Base-by-base conservation (phyloP, 1,140 invertebrate species). In the Heterodera schachtii region DNA sequence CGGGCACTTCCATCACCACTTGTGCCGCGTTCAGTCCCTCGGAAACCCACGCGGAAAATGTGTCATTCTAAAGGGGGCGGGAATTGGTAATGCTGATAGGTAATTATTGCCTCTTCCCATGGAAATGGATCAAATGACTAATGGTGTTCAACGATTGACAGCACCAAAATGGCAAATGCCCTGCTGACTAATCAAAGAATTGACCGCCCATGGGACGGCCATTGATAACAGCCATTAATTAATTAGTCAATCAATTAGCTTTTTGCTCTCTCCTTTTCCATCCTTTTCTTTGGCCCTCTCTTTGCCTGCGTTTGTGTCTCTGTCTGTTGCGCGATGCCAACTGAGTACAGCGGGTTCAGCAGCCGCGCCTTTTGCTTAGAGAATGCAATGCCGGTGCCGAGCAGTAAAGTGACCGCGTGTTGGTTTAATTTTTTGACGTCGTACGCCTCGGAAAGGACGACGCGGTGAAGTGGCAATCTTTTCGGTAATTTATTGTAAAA, bases 1-100 rank as follows among this genome's bases (percentile, higher is more conserved):
- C 21, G 9, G 77, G 77, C 70, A 78, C 21, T 78, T 78, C 77
- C 9, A 78, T 5, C n/a, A 78, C 57, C 66, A 78, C 47, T 19
- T 43, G 44, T 2, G 11, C 47, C 11, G 57, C 49, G 46, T 78
- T 44, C 47, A 78, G 44, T 46, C 66, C 66, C 3, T 47, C 43
- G 3, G 66, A 11, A 52, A 69, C 6, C 21, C 66, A 43, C 2
- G 41, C 70, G 31, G 31, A 3, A 3, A 78, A 13, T 19, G 77
- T 70, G 21, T 16, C 44, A n/a, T 64, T 78, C 77, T 78, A n/a
- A 31, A 66, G 31, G 31, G 31, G 31, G 31, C 31, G 31, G 31
- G 31, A 31, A 31, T 31, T 31, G 31, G 31, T 31, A 31, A 31
- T 31, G 31, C 31, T 31, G 31, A 31, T 31, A 31, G 31, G 31